Percentiles rank a stretch among this genome's conserved stretches.
These are phyloP conservation scores for Mus minutoides DNA, from an alignment of 2,797 vertebrate genomes.

Conservation along the genomic window DNA sequence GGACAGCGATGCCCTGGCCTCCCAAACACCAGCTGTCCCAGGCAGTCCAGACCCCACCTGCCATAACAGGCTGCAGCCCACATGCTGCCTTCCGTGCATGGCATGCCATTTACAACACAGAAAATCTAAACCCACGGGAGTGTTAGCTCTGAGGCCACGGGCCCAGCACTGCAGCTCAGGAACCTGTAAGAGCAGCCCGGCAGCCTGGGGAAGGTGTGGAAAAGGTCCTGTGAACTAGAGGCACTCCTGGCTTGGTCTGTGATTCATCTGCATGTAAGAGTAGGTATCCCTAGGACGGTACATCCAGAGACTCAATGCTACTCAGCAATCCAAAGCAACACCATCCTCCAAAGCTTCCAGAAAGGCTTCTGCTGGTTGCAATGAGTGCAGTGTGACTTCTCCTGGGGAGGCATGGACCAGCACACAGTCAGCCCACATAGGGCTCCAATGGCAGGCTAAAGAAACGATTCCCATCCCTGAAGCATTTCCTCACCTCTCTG, in stretches of 20 bases:
- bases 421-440: background rate
- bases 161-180: background rate
- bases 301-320: background rate
- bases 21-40: constrained; percentile 17
- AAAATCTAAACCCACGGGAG: background rate
- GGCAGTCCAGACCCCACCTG: constrained; percentile 22
- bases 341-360: background rate
- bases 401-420: background rate
- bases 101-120: background rate
- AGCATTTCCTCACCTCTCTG: background rate
- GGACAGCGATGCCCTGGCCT: background rate
- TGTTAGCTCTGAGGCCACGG: accelerated
- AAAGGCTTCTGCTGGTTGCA: background rate
- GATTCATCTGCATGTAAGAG: background rate
- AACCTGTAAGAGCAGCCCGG: background rate
- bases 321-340: background rate
- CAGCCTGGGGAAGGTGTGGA: background rate
- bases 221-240: background rate
- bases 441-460: background rate
- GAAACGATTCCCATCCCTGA: background rate
- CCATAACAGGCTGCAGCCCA: background rate
- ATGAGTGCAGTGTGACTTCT: background rate
- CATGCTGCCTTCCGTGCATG: accelerated
- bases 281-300: background rate
- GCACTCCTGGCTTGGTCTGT: background rate